These are phyloP conservation scores for Spatulosminthurus flaviceps DNA, from an alignment of 2,888 invertebrate genomes.

Conservation along the genomic window DNA sequence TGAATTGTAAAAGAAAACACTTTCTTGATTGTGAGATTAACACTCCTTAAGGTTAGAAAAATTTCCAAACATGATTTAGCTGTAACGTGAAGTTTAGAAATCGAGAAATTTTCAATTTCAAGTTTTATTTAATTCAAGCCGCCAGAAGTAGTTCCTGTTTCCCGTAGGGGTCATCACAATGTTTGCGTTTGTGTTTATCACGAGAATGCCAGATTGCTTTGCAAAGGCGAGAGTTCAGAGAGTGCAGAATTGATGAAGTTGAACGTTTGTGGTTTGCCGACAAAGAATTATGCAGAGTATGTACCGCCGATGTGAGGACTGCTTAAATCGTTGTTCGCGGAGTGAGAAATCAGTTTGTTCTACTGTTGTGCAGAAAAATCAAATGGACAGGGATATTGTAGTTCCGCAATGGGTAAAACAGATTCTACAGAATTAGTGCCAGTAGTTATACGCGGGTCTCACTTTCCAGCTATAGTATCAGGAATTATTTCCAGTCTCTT, in stretches of 20 bases:
- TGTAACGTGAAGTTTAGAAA: background rate
- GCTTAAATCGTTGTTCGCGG: background rate
- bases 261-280: no score
- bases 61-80: no score
- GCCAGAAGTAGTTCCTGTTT: background rate
- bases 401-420: slow-evolving; percentile 6
- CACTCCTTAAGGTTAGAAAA: no score
- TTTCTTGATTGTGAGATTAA: no score
- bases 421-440: background rate
- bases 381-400: background rate
- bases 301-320: background rate
- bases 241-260: no score
- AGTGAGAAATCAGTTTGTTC: background rate
- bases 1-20: no score
- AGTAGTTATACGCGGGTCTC: background rate
- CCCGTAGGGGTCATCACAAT: background rate
- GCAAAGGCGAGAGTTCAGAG: background rate
- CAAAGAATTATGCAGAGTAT: background rate
- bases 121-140: background rate
- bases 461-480: background rate
- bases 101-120: background rate
- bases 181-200: slow-evolving; percentile 5
- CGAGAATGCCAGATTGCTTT: slow-evolving; percentile 3
- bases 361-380: background rate
- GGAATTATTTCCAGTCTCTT: background rate